phyloP scores from a whole-genome alignment of 2,797 vertebrate species.

The Cuniculus paca region DNA sequence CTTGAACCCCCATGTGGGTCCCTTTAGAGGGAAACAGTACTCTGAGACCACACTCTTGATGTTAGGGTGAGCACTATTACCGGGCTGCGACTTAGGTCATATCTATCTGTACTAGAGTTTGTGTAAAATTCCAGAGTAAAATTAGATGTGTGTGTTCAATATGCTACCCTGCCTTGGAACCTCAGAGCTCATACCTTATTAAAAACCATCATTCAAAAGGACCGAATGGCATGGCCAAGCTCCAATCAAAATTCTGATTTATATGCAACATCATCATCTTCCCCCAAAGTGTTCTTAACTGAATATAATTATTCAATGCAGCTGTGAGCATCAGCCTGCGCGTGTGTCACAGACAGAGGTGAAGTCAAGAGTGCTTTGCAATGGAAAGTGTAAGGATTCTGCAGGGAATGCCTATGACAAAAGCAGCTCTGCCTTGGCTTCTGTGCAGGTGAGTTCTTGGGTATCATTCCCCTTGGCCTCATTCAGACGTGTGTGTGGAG shows the following conservation, averaged over 20 bases:
- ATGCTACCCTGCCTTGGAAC: neutral
- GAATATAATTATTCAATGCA: neutral
- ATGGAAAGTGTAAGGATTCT: neutral
- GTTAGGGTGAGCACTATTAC: neutral
- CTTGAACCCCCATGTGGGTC: neutral
- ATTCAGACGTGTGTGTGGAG: accelerated
- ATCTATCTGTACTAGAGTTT: neutral
- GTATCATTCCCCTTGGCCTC: neutral
- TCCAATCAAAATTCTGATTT: slow-evolving; percentile 27
- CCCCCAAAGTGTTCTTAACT: neutral
- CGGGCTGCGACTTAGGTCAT: neutral
- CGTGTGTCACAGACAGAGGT: neutral
- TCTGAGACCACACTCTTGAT: neutral
- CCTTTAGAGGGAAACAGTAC: neutral
- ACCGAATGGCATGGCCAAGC: neutral
- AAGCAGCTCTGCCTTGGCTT: neutral
- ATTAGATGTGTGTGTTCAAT: accelerated
- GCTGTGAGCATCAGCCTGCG: too few species aligned
- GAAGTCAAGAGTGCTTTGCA: neutral
- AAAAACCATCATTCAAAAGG: neutral
- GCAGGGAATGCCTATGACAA: accelerated
- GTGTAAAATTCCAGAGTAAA: neutral
- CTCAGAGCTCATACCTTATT: neutral
- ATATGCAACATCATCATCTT: neutral
- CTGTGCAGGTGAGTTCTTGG: accelerated